Base-by-base conservation (phyloP, 2,113 vertebrate species). In the Sinocyclocheilus grahami region DNA sequence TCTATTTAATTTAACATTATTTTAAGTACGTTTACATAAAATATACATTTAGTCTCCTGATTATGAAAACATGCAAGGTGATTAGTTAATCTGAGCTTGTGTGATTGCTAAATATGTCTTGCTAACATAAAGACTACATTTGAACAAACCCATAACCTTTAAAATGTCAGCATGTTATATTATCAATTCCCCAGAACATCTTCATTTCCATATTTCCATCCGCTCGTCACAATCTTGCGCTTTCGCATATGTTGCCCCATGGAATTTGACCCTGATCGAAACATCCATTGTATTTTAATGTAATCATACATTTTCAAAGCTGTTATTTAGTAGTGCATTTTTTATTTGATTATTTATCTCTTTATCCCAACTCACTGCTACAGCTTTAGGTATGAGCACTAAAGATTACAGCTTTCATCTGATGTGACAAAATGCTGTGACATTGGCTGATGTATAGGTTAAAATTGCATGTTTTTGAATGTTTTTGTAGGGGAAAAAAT, bases 221-320 rank as follows among this genome's bases (percentile, higher is more conserved):
- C 5, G 5, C 20, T n/a, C 20, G 46, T 24, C 69, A 72, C 18
- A 72, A 2, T 39, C 7, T 20, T 14, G 39, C 5, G 5, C 11
- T 33, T 75, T 75, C 5, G 1, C 42, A 13, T 7, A 48, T 0
- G 1, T 75, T 75, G 39, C 5, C 39, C 39, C 5, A 5, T 24
- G 72, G 22, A 75, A 75, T 75, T 16, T 75, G 42, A 75, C 72
- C 12, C 72, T 75, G 72, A 75, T 48, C 22, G 22, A 75, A 75
- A 24, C 42, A 75, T 48, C 12, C 39, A 75, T 24, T 75, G 42
- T 48, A 75, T 75, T 48, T 75, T 24, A 48, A 48, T 75, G 5
- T 24, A 48, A 75, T 48, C 42, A 14, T 24, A 14, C 39, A 24
- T 24, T 46, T 75, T 75, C 22, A 48, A 75, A 75, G 42, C 42